Conservation (phyloP, 2,113 vertebrate genomes). For the Poeciliopsis prolifica region DNA sequence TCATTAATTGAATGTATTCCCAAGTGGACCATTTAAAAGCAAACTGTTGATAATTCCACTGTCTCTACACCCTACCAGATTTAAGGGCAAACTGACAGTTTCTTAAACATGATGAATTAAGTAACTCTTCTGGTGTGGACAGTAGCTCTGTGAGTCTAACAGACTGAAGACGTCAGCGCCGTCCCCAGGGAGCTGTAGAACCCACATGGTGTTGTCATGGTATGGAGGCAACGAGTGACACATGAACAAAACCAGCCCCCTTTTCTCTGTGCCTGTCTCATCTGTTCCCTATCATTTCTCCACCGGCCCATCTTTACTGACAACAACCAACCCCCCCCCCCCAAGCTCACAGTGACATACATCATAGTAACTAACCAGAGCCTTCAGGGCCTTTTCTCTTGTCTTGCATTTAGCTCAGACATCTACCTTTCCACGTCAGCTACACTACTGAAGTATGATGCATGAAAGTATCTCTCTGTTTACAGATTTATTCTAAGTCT, state of each 20-base stretch:
- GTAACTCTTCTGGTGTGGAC: slow-evolving; percentile 20
- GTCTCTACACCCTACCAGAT: slow-evolving; percentile 1
- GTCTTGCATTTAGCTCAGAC: slow-evolving; percentile 48
- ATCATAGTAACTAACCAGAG: slow-evolving; percentile 70
- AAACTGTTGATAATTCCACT: not conserved
- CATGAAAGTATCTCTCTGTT: not conserved
- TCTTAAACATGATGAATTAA: slow-evolving; percentile 37
- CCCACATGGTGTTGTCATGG: slow-evolving; percentile 77
- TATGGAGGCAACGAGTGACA: slow-evolving; percentile 67
- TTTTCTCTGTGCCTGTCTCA: slow-evolving; percentile 59
- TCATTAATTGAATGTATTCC: too few relatives aligned
- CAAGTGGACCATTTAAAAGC: not conserved
- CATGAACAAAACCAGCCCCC: slow-evolving; percentile 65
- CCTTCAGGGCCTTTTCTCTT: slow-evolving; percentile 41
- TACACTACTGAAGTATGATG: slow-evolving; percentile 20
- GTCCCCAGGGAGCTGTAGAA: slow-evolving; percentile 63
- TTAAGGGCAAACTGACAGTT: slow-evolving; percentile 9
- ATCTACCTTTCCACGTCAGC: slow-evolving; percentile 29
- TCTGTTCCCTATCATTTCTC: slow-evolving; percentile 67
- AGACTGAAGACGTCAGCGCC: slow-evolving; percentile 60
- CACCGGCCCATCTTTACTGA: slow-evolving; percentile 59
- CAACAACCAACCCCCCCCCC: slow-evolving; percentile 12
- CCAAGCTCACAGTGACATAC: slow-evolving; percentile 50
- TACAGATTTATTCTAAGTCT: not conserved
- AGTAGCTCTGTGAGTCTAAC: slow-evolving; percentile 29